Percentiles rank a stretch among this genome's conserved stretches.
Evolutionary conservation across 2,888 invertebrate species (phyloP).

Genomic region (Spodoptera picta): DNA sequence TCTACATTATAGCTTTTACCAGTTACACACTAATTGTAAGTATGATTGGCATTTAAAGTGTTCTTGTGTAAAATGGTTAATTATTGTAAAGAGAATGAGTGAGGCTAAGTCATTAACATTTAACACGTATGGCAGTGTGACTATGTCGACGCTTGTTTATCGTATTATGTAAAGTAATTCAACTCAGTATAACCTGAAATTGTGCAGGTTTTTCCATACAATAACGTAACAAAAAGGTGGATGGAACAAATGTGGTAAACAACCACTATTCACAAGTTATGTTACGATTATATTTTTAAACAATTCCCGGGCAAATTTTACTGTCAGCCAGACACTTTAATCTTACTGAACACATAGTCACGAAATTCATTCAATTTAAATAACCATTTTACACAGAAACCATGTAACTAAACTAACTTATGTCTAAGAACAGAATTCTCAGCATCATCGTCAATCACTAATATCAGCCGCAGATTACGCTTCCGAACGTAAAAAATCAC

Average conservation of each 20-base stretch:
- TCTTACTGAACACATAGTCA: too few species aligned
- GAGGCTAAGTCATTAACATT: background rate
- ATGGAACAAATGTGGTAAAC: too few species aligned
- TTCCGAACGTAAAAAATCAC: slow-evolving; percentile 21
- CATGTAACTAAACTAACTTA: slow-evolving; percentile 6
- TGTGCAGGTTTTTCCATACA: too few species aligned
- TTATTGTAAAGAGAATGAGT: background rate
- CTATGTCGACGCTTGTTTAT: too few species aligned
- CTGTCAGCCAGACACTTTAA: too few species aligned
- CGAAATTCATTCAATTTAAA: background rate
- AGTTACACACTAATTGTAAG: slow-evolving; percentile 19
- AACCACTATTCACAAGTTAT: too few species aligned
- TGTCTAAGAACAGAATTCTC: slow-evolving; percentile 5
- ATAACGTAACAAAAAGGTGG: too few species aligned
- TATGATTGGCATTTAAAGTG: slow-evolving; percentile 24
- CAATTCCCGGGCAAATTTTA: too few species aligned
- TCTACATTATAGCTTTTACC: slow-evolving; percentile 1
- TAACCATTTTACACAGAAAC: slow-evolving; percentile 14
- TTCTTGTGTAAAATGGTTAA: slow-evolving; percentile 13
- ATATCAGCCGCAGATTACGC: slow-evolving; percentile 40
- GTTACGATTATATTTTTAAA: too few species aligned
- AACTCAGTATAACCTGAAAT: too few species aligned
- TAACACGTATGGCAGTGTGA: too few species aligned
- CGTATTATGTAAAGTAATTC: too few species aligned
- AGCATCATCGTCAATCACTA: slow-evolving; percentile 14